Percentiles rank a stretch among this genome's conserved stretches.
phyloP scores from a whole-genome alignment of 2,113 vertebrate species.

The Antechinus stuartii region DNA sequence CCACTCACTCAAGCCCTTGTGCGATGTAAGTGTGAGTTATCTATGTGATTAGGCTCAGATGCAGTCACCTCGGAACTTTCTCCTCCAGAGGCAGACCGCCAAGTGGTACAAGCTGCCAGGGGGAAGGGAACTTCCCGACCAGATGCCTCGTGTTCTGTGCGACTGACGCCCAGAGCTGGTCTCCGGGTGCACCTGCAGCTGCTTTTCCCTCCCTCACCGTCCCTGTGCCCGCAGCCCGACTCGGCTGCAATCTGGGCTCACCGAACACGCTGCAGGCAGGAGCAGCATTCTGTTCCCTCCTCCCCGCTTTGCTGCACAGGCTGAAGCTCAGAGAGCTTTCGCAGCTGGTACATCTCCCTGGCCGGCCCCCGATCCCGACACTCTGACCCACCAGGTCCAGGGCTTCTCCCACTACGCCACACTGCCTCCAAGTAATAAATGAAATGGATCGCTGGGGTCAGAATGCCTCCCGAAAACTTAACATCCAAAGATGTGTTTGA shows the following conservation, averaged over 20 bases:
- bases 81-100: not conserved
- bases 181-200: not conserved
- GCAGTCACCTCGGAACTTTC: conserved; percentile 8
- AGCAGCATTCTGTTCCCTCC: not conserved
- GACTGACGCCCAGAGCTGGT: not conserved
- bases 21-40: not conserved
- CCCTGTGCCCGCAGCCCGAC: not conserved
- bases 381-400: not conserved
- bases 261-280: not conserved
- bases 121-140: not conserved
- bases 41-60: conserved; percentile 9
- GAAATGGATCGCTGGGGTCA: not conserved
- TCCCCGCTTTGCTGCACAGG: not conserved
- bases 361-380: not conserved
- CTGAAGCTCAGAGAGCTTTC: not conserved
- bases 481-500: not conserved
- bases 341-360: not conserved
- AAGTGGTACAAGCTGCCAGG: not conserved
- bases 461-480: not conserved
- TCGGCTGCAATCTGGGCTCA: not conserved
- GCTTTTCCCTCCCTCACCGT: not conserved
- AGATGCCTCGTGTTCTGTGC: not conserved
- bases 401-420: not conserved
- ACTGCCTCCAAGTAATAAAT: not conserved
- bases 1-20: not conserved